These are phyloP conservation scores for Cyphomyrus discorhynchus DNA, from an alignment of 2,113 vertebrate genomes.

Conservation along the genomic window DNA sequence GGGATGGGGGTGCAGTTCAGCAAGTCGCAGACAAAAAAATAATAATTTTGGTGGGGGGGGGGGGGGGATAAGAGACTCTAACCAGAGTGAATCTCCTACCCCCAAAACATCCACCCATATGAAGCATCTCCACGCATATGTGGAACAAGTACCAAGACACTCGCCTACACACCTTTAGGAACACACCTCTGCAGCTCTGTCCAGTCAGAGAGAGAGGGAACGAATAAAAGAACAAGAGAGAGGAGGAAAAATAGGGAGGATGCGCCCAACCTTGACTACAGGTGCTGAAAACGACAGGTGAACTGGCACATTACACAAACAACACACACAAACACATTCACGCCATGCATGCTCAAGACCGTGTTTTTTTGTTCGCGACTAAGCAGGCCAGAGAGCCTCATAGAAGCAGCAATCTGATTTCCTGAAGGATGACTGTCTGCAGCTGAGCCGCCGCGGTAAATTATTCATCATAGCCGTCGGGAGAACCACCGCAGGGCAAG, in stretches of 20 bases:
- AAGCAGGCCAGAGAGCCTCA: background rate
- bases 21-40: background rate
- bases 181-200: background rate
- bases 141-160: background rate
- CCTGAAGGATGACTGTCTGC: background rate
- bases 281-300: background rate
- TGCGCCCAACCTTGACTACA: background rate
- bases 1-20: background rate
- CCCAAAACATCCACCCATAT: background rate
- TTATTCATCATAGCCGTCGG: constrained; percentile 21
- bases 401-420: background rate
- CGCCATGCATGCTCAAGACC: background rate
- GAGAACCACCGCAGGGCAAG: constrained; percentile 33
- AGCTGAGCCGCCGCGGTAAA: constrained; percentile 22
- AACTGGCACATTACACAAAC: background rate
- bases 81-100: background rate
- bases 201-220: background rate
- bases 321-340: background rate
- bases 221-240: background rate
- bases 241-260: background rate
- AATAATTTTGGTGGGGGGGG: background rate
- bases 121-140: background rate
- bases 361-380: background rate
- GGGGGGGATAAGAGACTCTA: background rate
- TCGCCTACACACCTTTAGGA: background rate